Conservation (phyloP, 2,113 vertebrate species). For the Myocastor coypus region DNA sequence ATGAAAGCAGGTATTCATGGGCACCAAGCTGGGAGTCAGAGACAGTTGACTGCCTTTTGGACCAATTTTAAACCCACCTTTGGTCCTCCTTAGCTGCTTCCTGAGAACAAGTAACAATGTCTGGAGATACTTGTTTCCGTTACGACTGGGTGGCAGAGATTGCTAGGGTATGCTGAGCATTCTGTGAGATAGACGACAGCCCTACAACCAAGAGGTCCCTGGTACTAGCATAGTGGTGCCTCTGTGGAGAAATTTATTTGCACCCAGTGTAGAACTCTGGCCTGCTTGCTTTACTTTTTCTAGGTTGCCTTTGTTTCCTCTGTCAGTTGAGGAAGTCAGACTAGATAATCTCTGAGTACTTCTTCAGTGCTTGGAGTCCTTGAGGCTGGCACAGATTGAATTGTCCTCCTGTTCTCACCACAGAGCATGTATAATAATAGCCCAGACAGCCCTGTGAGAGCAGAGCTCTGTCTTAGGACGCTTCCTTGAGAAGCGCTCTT, state of each 20-base stretch:
- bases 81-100: not conserved
- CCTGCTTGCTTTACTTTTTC: not conserved
- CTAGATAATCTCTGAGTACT: not conserved
- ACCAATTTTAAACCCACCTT: not conserved
- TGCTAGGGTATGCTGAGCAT: not conserved
- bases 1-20: not conserved
- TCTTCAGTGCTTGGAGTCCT: not conserved
- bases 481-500: not conserved
- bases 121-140: not conserved
- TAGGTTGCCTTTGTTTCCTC: not conserved
- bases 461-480: not conserved
- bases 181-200: accelerated
- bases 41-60: not conserved
- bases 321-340: not conserved
- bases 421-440: not conserved
- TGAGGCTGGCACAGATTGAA: not conserved
- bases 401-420: not conserved
- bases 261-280: not conserved
- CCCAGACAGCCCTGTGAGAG: not conserved
- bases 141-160: accelerated
- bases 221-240: not conserved
- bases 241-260: not conserved
- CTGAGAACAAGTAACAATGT: not conserved
- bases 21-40: not conserved
- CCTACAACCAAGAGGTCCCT: not conserved